phyloP scores from a whole-genome alignment of 2,888 invertebrate genomes.

The Opisthograptis luteolata region DNA sequence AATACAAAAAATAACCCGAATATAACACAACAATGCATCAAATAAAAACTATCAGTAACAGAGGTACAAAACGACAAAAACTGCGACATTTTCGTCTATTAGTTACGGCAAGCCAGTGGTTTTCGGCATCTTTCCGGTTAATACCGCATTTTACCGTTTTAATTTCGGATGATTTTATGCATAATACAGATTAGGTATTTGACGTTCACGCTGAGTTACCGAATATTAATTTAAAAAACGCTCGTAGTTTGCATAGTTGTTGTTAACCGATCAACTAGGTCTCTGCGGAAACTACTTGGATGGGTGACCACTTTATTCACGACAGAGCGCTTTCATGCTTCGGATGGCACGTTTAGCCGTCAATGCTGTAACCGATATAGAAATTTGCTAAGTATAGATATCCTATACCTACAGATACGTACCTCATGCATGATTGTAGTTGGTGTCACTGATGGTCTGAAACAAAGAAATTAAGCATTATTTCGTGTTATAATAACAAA shows the following conservation, averaged over 20 bases:
- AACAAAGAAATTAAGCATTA: too few relatives aligned
- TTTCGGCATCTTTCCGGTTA: constrained; percentile 55
- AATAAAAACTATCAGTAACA: not conserved
- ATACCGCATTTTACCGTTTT: constrained; percentile 35
- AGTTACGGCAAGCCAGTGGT: constrained; percentile 46
- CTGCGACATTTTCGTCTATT: constrained; percentile 39
- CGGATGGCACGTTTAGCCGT: too few relatives aligned
- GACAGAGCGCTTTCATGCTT: too few relatives aligned
- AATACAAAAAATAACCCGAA: constrained; percentile 1
- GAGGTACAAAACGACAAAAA: constrained; percentile 12
- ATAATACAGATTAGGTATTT: not conserved
- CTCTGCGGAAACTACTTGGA: too few relatives aligned
- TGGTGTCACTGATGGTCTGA: constrained; percentile 9
- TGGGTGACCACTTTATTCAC: too few relatives aligned
- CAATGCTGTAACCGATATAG: too few relatives aligned
- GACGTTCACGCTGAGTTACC: not conserved
- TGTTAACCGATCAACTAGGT: too few relatives aligned
- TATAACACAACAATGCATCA: constrained; percentile 5
- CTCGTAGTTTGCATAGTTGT: too few relatives aligned
- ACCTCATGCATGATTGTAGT: constrained; percentile 14
- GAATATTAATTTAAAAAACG: too few relatives aligned
- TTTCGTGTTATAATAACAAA: too few relatives aligned
- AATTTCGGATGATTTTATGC: constrained; percentile 5
- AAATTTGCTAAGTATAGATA: too few relatives aligned
- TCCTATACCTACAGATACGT: too few relatives aligned